These are phyloP conservation scores for Chelon auratus DNA, from an alignment of 2,797 vertebrate genomes.

Conservation along the genomic window DNA sequence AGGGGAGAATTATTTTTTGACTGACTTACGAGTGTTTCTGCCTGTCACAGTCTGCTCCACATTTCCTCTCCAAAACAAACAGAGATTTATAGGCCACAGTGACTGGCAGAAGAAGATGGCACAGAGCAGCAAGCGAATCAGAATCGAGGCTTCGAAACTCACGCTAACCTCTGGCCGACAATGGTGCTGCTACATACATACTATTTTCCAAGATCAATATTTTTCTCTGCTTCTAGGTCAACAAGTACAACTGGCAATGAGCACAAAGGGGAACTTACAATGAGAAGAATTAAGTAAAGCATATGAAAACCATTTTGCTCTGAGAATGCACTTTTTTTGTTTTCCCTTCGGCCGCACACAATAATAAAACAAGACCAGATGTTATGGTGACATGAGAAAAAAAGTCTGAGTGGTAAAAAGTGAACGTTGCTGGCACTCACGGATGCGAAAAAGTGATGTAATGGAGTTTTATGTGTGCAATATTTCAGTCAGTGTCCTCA, in stretches of 20 bases:
- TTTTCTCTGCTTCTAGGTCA: conserved; percentile 25
- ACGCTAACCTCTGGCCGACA: not conserved
- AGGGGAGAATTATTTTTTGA: conserved; percentile 11
- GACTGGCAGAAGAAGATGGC: conserved; percentile 1
- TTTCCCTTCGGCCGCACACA: conserved; percentile 35
- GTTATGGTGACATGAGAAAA: conserved; percentile 52
- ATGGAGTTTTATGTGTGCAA: conserved; percentile 24
- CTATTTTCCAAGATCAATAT: conserved; percentile 19
- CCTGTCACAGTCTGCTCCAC: conserved; percentile 1
- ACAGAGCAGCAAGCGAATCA: conserved; percentile 14
- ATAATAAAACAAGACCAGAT: conserved; percentile 62
- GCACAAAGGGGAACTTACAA: conserved; percentile 32
- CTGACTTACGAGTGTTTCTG: conserved; percentile 12
- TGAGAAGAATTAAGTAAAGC: conserved; percentile 42
- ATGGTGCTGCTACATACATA: not conserved
- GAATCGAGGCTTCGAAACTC: conserved; percentile 16
- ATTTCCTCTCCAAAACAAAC: conserved; percentile 12
- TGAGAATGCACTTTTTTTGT: conserved; percentile 22
- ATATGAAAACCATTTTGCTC: conserved; percentile 59
- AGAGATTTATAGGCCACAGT: not conserved
- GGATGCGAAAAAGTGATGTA: conserved; percentile 30
- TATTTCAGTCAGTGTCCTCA: conserved; percentile 13
- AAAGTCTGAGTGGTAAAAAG: conserved; percentile 38
- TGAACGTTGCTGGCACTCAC: conserved; percentile 29
- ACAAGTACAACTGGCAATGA: conserved; percentile 42